phyloP scores from a whole-genome alignment of 2,113 vertebrate genomes.

The Lipophrys pholis region DNA sequence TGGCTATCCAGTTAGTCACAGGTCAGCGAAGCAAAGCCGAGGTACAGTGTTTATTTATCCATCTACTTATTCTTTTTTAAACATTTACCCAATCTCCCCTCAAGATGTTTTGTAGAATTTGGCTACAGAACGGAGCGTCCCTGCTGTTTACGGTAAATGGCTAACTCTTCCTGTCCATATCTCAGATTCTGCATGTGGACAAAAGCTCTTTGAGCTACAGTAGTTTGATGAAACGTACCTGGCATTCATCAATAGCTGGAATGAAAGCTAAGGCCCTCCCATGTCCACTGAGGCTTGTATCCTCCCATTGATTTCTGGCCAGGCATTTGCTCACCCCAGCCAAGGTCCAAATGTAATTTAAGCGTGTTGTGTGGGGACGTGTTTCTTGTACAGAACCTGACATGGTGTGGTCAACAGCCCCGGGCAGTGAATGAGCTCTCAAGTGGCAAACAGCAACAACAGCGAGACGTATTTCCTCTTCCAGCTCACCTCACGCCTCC shows the following conservation, averaged over 20 bases:
- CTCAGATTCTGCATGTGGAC: conserved; percentile 45
- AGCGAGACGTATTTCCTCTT: conserved; percentile 77
- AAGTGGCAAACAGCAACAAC: conserved; percentile 70
- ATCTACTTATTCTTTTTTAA: conserved; percentile 69
- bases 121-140: conserved; percentile 16
- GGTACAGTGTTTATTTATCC: conserved; percentile 77
- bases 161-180: conserved; percentile 8
- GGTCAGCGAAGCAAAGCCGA: conserved; percentile 71
- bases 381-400: conserved; percentile 71
- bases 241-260: conserved; percentile 75
- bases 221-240: conserved; percentile 72
- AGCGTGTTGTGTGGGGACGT: conserved; percentile 74
- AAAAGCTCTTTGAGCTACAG: conserved; percentile 60
- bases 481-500: conserved; percentile 77
- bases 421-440: conserved; percentile 76
- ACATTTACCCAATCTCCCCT: conserved; percentile 48
- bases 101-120: conserved; percentile 25
- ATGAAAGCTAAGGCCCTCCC: conserved; percentile 70
- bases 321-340: conserved; percentile 71
- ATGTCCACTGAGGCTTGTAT: conserved; percentile 73
- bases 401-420: conserved; percentile 79
- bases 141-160: conserved; percentile 6
- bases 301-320: conserved; percentile 77
- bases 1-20: conserved; percentile 81
- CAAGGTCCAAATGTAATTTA: conserved; percentile 79